Conservation (phyloP, 2,797 vertebrate species). For the Muscicapa comitata region DNA sequence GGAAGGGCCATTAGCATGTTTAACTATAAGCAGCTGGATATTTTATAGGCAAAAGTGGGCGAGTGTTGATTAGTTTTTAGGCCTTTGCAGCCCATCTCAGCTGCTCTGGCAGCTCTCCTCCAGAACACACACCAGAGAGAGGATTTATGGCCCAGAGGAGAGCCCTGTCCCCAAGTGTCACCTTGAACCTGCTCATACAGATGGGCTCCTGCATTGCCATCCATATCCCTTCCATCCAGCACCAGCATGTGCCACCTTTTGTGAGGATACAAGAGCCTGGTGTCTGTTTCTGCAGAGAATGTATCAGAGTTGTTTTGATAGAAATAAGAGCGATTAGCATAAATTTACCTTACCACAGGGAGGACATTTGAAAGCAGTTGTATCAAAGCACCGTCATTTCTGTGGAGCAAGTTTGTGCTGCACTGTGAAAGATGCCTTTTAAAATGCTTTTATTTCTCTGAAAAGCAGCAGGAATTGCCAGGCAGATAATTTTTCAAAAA, state of each 20-base stretch:
- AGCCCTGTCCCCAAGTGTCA: neutral
- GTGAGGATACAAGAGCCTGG: neutral
- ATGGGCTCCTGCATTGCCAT: neutral
- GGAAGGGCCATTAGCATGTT: neutral
- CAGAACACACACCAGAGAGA: neutral
- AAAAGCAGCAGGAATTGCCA: slow-evolving; percentile 31
- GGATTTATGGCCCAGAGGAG: neutral
- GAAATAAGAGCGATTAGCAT: neutral
- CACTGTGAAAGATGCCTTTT: slow-evolving; percentile 6
- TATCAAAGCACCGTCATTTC: neutral
- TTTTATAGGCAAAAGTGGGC: neutral
- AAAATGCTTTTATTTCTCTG: neutral
- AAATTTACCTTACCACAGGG: neutral
- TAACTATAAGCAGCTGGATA: neutral
- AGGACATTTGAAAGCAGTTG: neutral
- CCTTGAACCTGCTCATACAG: neutral
- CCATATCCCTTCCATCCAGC: neutral
- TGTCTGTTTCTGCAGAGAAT: neutral
- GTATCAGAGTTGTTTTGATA: neutral
- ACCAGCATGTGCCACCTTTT: fast-evolving
- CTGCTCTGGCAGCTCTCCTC: neutral
- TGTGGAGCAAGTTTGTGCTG: neutral
- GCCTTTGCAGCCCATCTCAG: neutral
- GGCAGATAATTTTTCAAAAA: neutral
- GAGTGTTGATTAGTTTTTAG: neutral